Evolutionary conservation across 2,113 vertebrate species (phyloP).

Genomic region (Prionailurus bengalensis): DNA sequence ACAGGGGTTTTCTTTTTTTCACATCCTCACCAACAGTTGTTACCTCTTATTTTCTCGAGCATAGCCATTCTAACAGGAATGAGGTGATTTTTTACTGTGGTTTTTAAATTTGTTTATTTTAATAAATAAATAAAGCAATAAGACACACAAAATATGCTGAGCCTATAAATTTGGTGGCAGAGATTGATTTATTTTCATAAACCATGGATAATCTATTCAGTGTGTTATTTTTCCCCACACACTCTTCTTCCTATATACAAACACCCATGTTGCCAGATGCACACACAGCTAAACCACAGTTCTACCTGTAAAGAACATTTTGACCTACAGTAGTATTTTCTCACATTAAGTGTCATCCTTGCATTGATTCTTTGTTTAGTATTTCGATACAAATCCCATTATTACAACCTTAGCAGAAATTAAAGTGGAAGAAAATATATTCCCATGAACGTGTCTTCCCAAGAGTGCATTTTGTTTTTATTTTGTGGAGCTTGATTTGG

Average conservation of each 20-base stretch:
- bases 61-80: no score
- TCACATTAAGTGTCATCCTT: neutral
- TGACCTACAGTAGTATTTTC: neutral
- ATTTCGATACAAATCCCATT: neutral
- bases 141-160: neutral
- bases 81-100: no score
- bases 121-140: constrained; percentile 29
- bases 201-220: neutral
- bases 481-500: neutral
- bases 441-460: neutral
- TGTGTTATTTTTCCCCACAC: neutral
- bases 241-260: neutral
- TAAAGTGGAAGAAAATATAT: constrained; percentile 24
- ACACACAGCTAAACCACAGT: neutral
- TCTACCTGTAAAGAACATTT: neutral
- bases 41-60: no score
- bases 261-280: neutral
- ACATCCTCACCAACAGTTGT: neutral
- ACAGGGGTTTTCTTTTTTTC: constrained; percentile 32
- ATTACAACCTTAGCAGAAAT: constrained; percentile 9
- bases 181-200: neutral
- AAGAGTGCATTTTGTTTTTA: neutral
- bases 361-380: neutral
- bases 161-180: neutral
- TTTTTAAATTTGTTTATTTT: neutral